These are phyloP conservation scores for Chaetops frenatus DNA, from an alignment of 2,113 vertebrate species.

Conservation along the genomic window DNA sequence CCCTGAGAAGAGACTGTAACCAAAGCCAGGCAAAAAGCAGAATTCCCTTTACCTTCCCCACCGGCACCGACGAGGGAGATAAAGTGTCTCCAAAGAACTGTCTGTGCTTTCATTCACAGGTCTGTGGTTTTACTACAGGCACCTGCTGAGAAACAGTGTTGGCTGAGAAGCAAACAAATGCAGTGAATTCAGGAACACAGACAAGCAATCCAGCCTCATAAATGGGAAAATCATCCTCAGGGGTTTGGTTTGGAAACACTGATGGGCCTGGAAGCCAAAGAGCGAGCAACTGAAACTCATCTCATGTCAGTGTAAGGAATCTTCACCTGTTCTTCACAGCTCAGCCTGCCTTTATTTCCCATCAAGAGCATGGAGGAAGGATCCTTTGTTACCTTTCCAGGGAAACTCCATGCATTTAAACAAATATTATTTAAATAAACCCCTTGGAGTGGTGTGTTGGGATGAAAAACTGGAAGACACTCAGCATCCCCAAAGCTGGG, in stretches of 20 bases:
- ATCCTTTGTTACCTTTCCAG: background rate
- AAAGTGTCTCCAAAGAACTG: background rate
- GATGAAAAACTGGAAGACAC: background rate
- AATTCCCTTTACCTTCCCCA: background rate
- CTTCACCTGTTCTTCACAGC: background rate
- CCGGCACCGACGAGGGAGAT: accelerated
- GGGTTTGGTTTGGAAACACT: background rate
- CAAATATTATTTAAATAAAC: background rate
- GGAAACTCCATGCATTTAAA: background rate
- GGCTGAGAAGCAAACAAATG: background rate
- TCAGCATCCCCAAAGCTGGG: background rate
- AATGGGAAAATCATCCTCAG: background rate
- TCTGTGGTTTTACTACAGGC: background rate
- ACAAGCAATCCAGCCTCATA: background rate
- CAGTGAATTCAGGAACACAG: background rate
- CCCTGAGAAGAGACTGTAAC: background rate
- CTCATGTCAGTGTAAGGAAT: background rate
- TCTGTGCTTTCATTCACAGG: background rate
- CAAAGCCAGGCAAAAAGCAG: background rate
- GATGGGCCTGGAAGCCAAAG: background rate
- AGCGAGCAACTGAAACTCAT: background rate
- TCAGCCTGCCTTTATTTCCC: background rate
- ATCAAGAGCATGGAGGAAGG: background rate
- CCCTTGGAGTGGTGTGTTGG: background rate
- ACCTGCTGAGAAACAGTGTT: background rate